Evolutionary conservation across 1,140 invertebrate species (phyloP).

Genomic region (Ephestia elutella): DNA sequence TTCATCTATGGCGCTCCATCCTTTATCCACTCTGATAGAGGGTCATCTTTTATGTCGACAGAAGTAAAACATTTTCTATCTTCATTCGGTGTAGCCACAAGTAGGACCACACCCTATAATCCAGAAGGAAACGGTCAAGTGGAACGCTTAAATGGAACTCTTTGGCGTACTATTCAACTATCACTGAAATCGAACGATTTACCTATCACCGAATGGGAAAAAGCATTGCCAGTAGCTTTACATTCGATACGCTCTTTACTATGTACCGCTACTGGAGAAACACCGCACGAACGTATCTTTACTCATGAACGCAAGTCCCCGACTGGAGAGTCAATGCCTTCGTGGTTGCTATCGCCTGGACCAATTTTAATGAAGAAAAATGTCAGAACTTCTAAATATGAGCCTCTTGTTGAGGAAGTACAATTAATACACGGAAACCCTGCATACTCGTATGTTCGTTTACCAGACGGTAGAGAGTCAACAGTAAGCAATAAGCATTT

Average conservation of each 20-base stretch:
- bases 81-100: neutral
- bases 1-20: no score
- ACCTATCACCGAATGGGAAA: conserved; percentile 12
- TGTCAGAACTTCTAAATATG: conserved; percentile 20
- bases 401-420: conserved; percentile 24
- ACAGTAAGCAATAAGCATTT: conserved; percentile 23
- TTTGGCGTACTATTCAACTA: conserved; percentile 8
- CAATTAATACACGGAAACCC: conserved; percentile 25
- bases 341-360: conserved; percentile 21
- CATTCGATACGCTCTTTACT: conserved; percentile 28
- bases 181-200: conserved; percentile 5
- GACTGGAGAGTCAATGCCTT: conserved; percentile 22
- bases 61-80: neutral
- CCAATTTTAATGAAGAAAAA: conserved; percentile 21
- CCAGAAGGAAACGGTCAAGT: neutral
- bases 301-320: conserved; percentile 15
- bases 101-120: neutral
- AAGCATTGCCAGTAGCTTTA: conserved; percentile 14
- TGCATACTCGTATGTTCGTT: conserved; percentile 20
- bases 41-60: no score
- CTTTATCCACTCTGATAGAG: no score
- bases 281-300: conserved; percentile 29
- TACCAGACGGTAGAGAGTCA: conserved; percentile 16
- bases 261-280: conserved; percentile 25
- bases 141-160: no score